phyloP scores from a whole-genome alignment of 2,888 invertebrate genomes.

The Cheilosia urbana region DNA sequence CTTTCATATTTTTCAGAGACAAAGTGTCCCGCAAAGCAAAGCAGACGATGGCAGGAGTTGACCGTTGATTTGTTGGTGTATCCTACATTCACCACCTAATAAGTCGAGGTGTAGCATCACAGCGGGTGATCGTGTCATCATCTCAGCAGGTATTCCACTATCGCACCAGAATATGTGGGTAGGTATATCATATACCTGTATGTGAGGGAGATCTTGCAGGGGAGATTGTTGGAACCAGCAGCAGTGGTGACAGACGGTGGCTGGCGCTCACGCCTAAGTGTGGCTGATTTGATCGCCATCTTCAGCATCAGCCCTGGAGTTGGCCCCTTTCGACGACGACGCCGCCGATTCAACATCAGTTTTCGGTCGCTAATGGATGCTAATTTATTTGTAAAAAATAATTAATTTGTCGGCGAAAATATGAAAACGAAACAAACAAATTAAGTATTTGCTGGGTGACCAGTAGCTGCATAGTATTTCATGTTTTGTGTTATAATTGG shows the following conservation, averaged over 20 bases:
- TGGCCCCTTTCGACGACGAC: conserved; percentile 7
- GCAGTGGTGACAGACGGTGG: conserved; percentile 28
- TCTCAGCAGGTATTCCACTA: conserved; percentile 63
- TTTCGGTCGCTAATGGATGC: conserved; percentile 63
- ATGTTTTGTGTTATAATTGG: conserved; percentile 61
- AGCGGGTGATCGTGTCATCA: conserved; percentile 73
- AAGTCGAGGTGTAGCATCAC: conserved; percentile 68
- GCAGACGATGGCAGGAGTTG: conserved; percentile 37
- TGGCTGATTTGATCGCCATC: conserved; percentile 42
- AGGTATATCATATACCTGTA: background rate
- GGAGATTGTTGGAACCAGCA: conserved; percentile 26
- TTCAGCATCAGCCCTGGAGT: background rate
- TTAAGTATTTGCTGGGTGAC: conserved; percentile 9
- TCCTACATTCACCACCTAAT: conserved; percentile 48
- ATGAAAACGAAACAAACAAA: conserved; percentile 10
- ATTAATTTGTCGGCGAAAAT: conserved; percentile 64
- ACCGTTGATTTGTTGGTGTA: conserved; percentile 50
- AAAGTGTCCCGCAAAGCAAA: conserved; percentile 49
- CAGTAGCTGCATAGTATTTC: conserved; percentile 53
- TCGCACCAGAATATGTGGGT: background rate
- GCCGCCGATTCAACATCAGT: conserved; percentile 34
- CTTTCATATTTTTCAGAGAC: conserved; percentile 68
- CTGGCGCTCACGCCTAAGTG: conserved; percentile 40
- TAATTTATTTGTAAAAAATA: conserved; percentile 68
- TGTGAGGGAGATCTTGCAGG: conserved; percentile 34